These are phyloP conservation scores for Nyctereutes procyonoides DNA, from an alignment of 2,113 vertebrate species.

Conservation along the genomic window DNA sequence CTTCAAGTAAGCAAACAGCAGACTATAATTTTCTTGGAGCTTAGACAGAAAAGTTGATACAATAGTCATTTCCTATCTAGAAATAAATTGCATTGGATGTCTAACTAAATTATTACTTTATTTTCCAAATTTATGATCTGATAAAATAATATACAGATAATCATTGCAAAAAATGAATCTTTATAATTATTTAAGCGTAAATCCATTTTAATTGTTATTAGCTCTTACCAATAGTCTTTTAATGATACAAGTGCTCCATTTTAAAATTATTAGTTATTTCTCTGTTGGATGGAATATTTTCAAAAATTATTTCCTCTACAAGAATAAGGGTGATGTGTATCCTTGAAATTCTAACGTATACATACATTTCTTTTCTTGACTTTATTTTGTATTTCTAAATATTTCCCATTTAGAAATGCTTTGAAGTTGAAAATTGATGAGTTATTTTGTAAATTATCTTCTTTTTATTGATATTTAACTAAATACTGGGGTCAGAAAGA, in stretches of 20 bases:
- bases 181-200: background rate
- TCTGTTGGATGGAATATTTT: slow-evolving; percentile 39
- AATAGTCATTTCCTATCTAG: background rate
- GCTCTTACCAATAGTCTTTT: background rate
- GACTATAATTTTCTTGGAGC: background rate
- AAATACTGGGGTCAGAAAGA: background rate
- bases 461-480: background rate
- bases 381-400: slow-evolving; percentile 20
- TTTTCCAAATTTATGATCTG: background rate
- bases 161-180: slow-evolving; percentile 12
- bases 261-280: slow-evolving; percentile 39
- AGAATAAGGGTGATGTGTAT: background rate
- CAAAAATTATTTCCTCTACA: slow-evolving; percentile 19
- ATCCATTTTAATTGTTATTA: background rate
- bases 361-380: slow-evolving; percentile 11
- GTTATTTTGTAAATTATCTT: background rate
- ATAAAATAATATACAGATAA: background rate
- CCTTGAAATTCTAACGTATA: background rate
- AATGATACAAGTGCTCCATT: background rate
- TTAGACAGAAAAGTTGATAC: background rate
- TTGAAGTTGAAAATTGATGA: background rate
- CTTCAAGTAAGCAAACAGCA: background rate
- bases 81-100: background rate
- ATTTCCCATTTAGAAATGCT: slow-evolving; percentile 6
- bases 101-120: slow-evolving; percentile 2